Conservation (phyloP, 2,888 invertebrate genomes). For the Nudaria mundana region DNA sequence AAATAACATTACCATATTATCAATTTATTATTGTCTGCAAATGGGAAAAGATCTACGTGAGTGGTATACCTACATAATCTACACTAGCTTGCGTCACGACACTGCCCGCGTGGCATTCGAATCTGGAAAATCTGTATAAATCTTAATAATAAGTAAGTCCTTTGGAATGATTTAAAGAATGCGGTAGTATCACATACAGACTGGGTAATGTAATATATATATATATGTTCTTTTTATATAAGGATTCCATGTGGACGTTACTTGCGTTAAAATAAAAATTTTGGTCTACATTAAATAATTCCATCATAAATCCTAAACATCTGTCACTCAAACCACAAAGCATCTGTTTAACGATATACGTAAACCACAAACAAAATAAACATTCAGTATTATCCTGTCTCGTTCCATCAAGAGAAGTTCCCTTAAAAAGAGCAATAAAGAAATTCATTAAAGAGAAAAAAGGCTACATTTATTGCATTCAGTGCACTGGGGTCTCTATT, state of each 20-base stretch:
- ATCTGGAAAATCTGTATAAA: no score
- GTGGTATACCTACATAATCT: neutral
- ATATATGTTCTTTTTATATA: no score
- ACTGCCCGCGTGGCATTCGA: neutral
- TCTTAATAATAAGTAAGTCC: no score
- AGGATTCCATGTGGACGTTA: no score
- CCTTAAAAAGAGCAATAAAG: conserved; percentile 26
- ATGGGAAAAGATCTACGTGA: no score
- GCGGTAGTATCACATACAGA: no score
- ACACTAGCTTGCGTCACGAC: neutral
- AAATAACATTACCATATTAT: neutral
- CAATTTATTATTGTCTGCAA: neutral
- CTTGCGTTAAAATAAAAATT: no score
- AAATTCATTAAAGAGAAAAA: conserved; percentile 29
- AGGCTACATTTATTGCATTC: conserved; percentile 28
- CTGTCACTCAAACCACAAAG: conserved; percentile 1
- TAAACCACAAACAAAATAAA: conserved; percentile 3
- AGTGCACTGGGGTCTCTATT: conserved; percentile 24
- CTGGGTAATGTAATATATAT: no score
- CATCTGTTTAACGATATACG: neutral
- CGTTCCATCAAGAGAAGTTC: neutral
- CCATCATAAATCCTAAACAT: no score
- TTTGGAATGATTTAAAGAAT: no score
- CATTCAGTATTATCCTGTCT: neutral
- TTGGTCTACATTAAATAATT: no score